phyloP scores from a whole-genome alignment of 1,140 invertebrate species.

The Plectrocnemia conspersa region DNA sequence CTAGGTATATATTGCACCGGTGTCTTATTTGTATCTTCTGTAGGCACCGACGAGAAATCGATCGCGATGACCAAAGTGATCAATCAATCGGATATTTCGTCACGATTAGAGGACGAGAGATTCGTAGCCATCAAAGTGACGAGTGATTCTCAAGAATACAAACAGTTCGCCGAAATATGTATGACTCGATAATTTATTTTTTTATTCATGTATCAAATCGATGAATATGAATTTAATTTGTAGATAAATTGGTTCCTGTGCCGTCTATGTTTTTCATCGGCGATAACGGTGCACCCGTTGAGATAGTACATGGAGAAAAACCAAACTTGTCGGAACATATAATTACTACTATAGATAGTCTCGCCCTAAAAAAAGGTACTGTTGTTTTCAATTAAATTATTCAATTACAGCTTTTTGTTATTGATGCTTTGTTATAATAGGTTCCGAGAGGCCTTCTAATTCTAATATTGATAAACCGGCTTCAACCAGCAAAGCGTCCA shows the following conservation, averaged over 20 bases:
- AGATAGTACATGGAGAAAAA: slow-evolving; percentile 63
- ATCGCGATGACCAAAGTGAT: slow-evolving; percentile 55
- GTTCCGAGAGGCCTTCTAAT: slow-evolving; percentile 1
- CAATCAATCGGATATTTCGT: slow-evolving; percentile 51
- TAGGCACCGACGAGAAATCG: slow-evolving; percentile 67
- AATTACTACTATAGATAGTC: slow-evolving; percentile 11
- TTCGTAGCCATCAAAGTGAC: slow-evolving; percentile 72
- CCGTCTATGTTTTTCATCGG: slow-evolving; percentile 86
- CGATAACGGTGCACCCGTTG: slow-evolving; percentile 67
- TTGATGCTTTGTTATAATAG: too few species aligned
- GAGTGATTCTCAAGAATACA: slow-evolving; percentile 64
- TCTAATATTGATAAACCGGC: too few species aligned
- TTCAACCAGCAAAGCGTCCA: slow-evolving; percentile 1
- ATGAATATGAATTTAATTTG: slow-evolving; percentile 10
- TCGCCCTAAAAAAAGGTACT: slow-evolving; percentile 17
- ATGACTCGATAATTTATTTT: slow-evolving; percentile 40
- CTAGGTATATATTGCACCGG: too few species aligned
- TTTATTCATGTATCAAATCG: background rate
- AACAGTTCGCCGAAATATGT: slow-evolving; percentile 82
- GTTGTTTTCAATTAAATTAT: background rate
- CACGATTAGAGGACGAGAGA: slow-evolving; percentile 48
- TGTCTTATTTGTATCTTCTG: too few species aligned
- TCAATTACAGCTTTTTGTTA: too few species aligned
- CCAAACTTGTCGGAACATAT: background rate
- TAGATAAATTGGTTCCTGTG: slow-evolving; percentile 76